phyloP scores from a whole-genome alignment of 2,113 vertebrate genomes.

The Camelus bactrianus region DNA sequence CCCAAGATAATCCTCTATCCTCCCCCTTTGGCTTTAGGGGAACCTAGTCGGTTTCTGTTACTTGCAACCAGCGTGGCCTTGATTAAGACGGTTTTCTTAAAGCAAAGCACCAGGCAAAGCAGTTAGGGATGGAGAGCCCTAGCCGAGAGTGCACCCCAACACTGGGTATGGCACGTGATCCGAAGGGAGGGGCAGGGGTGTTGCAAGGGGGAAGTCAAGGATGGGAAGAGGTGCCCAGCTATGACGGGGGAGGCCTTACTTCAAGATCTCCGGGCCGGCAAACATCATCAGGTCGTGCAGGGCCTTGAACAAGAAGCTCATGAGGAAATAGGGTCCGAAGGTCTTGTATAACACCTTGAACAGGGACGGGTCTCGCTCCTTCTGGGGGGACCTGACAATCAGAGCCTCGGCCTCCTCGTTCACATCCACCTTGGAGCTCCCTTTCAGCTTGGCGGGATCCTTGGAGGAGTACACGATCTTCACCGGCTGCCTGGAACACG shows the following conservation, averaged over 20 bases:
- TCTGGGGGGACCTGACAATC: conserved; percentile 88
- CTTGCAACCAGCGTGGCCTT: neutral
- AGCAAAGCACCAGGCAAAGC: neutral
- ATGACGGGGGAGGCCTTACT: conserved; percentile 86
- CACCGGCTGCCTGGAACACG: conserved; percentile 79
- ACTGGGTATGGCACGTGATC: rapidly evolving
- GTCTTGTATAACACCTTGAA: conserved; percentile 94
- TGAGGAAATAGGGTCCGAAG: conserved; percentile 97
- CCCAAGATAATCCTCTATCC: neutral
- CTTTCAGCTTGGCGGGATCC: conserved; percentile 77
- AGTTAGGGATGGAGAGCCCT: rapidly evolving
- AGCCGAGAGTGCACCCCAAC: neutral
- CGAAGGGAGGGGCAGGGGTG: neutral
- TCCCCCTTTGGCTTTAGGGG: neutral
- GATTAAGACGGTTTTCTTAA: neutral
- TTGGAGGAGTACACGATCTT: conserved; percentile 89
- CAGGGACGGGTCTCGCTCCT: conserved; percentile 91
- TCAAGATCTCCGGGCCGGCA: conserved; percentile 93
- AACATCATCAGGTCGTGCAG: conserved; percentile 98
- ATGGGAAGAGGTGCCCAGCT: rapidly evolving
- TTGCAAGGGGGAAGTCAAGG: neutral
- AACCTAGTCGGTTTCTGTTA: neutral
- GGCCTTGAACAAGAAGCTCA: conserved; percentile 96
- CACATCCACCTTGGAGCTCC: conserved; percentile 77
- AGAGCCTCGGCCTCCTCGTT: conserved; percentile 94